Conservation (phyloP, 2,113 vertebrate genomes). For the Percopsis transmontana region DNA sequence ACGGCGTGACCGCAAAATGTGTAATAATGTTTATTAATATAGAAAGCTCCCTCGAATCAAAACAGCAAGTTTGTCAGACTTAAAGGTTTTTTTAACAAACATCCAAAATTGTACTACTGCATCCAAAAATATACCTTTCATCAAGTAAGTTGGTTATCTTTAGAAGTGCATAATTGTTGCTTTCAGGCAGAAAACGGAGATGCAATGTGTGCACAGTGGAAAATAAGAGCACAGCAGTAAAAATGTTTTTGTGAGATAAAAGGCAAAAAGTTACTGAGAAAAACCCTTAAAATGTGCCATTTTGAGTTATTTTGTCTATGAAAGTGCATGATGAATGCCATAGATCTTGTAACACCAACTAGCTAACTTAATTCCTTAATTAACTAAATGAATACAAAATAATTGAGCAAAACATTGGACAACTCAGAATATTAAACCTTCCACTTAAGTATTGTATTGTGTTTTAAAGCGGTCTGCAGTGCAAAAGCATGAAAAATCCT, state of each 20-base stretch:
- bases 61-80: neutral
- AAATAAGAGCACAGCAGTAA: constrained; percentile 17
- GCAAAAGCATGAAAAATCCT: constrained; percentile 6
- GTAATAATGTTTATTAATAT: neutral
- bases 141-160: constrained; percentile 51
- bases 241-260: neutral
- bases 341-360: neutral
- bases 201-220: constrained; percentile 13
- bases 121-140: constrained; percentile 59
- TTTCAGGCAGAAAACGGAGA: constrained; percentile 28
- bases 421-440: constrained; percentile 26
- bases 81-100: constrained; percentile 59
- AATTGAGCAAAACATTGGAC: constrained; percentile 20
- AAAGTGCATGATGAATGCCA: constrained; percentile 26
- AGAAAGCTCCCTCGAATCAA: constrained; percentile 1
- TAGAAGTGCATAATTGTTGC: constrained; percentile 35
- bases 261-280: neutral
- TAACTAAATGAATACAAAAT: neutral
- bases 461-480: constrained; percentile 7
- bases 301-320: constrained; percentile 4
- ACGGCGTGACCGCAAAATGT: too few species aligned
- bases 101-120: constrained; percentile 38
- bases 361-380: constrained; percentile 14
- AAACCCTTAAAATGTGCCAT: constrained; percentile 22
- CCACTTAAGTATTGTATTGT: neutral